Conservation (phyloP, 2,888 invertebrate genomes). For the Lasioglossum malachurum region DNA sequence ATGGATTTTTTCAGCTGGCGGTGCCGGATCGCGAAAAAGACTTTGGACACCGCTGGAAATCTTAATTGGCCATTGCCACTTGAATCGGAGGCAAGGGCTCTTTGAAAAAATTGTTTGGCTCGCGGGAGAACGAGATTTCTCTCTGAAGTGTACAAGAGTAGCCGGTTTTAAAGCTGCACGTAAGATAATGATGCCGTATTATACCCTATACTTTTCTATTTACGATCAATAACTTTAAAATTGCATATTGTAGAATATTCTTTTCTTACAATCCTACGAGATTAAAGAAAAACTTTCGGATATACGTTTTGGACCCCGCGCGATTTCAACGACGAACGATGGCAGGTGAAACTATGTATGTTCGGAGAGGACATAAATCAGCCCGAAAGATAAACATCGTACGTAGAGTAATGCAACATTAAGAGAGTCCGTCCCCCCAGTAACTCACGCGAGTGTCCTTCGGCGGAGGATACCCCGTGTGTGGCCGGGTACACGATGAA, state of each 20-base stretch:
- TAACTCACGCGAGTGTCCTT: conserved; percentile 16
- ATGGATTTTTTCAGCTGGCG: background rate
- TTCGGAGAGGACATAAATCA: background rate
- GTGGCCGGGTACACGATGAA: conserved; percentile 41
- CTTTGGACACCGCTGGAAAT: background rate
- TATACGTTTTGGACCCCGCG: background rate
- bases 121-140: background rate
- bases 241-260: too few relatives aligned
- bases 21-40: background rate
- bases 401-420: background rate
- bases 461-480: conserved; percentile 24
- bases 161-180: background rate
- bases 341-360: background rate
- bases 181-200: background rate
- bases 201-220: background rate
- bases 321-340: background rate
- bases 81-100: background rate
- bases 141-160: background rate
- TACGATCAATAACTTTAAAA: background rate
- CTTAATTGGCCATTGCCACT: background rate
- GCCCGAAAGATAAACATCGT: conserved; percentile 7
- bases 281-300: background rate
- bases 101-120: background rate
- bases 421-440: background rate
- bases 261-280: too few relatives aligned